A percentile compares a stretch with the other conserved stretches of the same genome.
These are phyloP conservation scores for Setophaga kirtlandii DNA, from an alignment of 2,113 vertebrate species.

Conservation along the genomic window DNA sequence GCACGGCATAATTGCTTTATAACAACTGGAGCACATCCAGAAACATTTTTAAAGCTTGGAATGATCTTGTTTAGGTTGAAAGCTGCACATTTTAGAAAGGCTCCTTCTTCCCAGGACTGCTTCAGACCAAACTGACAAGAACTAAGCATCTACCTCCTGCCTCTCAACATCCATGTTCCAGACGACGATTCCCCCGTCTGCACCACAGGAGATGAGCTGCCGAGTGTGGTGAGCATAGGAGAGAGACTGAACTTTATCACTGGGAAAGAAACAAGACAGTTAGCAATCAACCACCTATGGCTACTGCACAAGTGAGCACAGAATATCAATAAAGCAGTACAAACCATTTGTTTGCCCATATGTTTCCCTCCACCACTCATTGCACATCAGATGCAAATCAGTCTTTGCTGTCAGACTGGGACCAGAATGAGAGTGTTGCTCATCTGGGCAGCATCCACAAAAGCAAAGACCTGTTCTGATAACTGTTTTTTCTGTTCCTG, in stretches of 20 bases:
- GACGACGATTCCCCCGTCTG: constrained; percentile 92
- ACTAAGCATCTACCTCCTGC: constrained; percentile 85
- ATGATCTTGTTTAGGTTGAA: not conserved
- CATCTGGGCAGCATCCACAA: not conserved
- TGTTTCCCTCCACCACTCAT: not conserved
- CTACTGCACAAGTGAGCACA: not conserved
- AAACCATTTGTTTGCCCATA: not conserved
- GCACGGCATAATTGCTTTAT: not conserved
- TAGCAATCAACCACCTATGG: not conserved
- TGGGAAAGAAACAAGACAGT: constrained; percentile 59
- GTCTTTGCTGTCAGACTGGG: not conserved
- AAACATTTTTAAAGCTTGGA: constrained; percentile 4
- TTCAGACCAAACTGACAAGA: not conserved
- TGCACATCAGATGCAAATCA: not conserved
- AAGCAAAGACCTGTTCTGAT: not conserved
- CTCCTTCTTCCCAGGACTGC: not conserved
- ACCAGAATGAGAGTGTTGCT: not conserved
- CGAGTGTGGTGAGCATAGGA: constrained; percentile 93
- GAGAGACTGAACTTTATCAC: constrained; percentile 93
- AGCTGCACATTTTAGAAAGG: not conserved
- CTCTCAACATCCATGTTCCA: constrained; percentile 99
- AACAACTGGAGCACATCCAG: not conserved
- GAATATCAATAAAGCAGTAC: not conserved
- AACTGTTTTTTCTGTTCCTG: not conserved
- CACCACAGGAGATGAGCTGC: constrained; percentile 95